Percentiles rank a stretch among this genome's conserved stretches.
Evolutionary conservation across 2,797 vertebrate genomes (phyloP).

Genomic region (Hephaestus fuliginosus): DNA sequence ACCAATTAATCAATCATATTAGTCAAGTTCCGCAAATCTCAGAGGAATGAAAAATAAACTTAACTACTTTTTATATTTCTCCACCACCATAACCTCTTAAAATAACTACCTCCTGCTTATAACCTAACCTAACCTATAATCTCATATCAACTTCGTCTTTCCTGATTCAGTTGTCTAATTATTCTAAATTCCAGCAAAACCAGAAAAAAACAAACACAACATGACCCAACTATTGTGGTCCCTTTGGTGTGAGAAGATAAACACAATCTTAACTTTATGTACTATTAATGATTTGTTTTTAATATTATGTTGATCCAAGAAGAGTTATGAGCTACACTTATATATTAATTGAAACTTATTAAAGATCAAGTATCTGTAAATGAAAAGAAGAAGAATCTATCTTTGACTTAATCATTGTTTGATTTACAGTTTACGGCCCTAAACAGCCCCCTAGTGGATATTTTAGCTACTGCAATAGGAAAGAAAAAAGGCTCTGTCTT

Average conservation of each 20-base stretch:
- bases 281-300: neutral
- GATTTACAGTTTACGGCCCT: slow-evolving; percentile 27
- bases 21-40: slow-evolving; percentile 3
- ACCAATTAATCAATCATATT: slow-evolving; percentile 19
- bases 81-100: slow-evolving; percentile 26
- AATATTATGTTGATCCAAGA: slow-evolving; percentile 13
- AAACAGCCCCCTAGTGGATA: slow-evolving; percentile 71
- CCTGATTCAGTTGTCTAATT: slow-evolving; percentile 1
- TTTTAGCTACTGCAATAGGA: slow-evolving; percentile 48
- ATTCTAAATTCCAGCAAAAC: slow-evolving; percentile 25
- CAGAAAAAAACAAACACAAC: neutral
- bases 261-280: slow-evolving; percentile 21
- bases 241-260: slow-evolving; percentile 39
- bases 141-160: slow-evolving; percentile 1
- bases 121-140: slow-evolving; percentile 7
- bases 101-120: neutral
- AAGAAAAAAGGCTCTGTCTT: slow-evolving; percentile 9
- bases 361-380: slow-evolving; percentile 30
- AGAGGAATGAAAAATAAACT: slow-evolving; percentile 6
- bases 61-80: slow-evolving; percentile 12
- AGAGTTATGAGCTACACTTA: neutral
- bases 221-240: slow-evolving; percentile 25
- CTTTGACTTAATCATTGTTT: neutral
- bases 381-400: neutral
- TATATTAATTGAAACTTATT: neutral